Percentiles rank a stretch among this genome's conserved stretches.
Conservation (phyloP, 1,140 invertebrate species). For the Lepeophtheirus salmonis region DNA sequence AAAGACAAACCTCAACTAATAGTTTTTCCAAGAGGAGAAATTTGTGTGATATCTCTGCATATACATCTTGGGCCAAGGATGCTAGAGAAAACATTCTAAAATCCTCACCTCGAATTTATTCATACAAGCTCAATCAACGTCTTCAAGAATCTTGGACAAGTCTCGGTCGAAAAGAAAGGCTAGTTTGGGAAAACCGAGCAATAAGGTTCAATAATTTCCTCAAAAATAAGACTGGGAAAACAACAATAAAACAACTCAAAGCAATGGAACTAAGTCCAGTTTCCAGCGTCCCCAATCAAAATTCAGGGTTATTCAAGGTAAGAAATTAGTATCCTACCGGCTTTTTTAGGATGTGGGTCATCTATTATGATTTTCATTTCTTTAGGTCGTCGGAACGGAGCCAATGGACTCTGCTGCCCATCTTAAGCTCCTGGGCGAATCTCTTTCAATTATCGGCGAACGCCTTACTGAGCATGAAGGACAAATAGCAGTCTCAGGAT, state of each 20-base stretch:
- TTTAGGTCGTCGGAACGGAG: slow-evolving; percentile 52
- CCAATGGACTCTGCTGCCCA: slow-evolving; percentile 81
- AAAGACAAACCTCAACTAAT: too few species aligned
- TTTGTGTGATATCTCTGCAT: background rate
- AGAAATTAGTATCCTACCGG: too few species aligned
- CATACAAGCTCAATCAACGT: background rate
- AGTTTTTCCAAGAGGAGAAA: background rate
- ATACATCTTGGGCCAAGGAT: background rate
- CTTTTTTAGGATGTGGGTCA: background rate
- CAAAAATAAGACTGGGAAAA: too few species aligned
- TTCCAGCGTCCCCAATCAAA: too few species aligned
- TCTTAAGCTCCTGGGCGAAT: slow-evolving; percentile 75
- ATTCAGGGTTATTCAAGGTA: too few species aligned
- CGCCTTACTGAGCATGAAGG: slow-evolving; percentile 79
- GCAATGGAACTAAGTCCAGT: too few species aligned
- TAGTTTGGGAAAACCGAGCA: background rate
- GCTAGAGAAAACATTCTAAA: background rate
- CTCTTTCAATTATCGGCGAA: slow-evolving; percentile 75
- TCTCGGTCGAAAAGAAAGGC: background rate
- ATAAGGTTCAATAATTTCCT: background rate
- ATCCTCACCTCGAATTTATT: background rate
- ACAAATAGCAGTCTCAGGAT: slow-evolving; percentile 80
- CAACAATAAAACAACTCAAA: too few species aligned
- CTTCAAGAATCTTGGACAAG: background rate
- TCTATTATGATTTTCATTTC: too few species aligned